These are phyloP conservation scores for Theonella swinhoei DNA, from an alignment of 37 sponge, comb jelly and placozoan species.

Conservation along the genomic window DNA sequence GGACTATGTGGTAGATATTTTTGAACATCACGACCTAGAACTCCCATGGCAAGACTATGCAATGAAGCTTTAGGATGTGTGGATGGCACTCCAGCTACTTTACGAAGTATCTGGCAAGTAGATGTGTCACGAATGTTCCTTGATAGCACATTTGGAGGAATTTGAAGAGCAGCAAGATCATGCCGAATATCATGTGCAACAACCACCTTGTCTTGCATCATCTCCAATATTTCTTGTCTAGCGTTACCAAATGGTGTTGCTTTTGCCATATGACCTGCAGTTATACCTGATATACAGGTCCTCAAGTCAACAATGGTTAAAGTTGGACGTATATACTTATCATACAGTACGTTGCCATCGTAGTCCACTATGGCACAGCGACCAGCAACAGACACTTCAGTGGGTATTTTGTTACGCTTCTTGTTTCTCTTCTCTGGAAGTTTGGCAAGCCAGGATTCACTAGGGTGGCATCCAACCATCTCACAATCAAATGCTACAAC, in stretches of 20 bases:
- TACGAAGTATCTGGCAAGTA: constrained; percentile 41
- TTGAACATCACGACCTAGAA: constrained; percentile 64
- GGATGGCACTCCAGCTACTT: constrained; percentile 20
- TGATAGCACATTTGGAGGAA: constrained; percentile 34
- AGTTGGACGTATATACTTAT: constrained; percentile 69
- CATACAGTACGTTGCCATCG: constrained; percentile 58
- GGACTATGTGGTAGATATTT: constrained; percentile 65
- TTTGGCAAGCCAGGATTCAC: too few species aligned
- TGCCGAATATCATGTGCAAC: constrained; percentile 77
- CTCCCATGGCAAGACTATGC: constrained; percentile 28
- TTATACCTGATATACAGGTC: constrained; percentile 70
- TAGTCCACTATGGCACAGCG: constrained; percentile 80
- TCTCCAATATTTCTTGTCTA: constrained; percentile 19
- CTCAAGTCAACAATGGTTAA: constrained; percentile 60
- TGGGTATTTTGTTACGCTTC: not conserved
- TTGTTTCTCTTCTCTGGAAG: not conserved
- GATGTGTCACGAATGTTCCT: constrained; percentile 62
- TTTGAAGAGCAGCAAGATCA: constrained; percentile 49
- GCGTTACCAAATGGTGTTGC: constrained; percentile 59
- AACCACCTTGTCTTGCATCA: constrained; percentile 43
- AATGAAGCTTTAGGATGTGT: constrained; percentile 66
- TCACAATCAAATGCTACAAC: constrained; percentile 80
- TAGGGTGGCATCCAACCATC: constrained; percentile 79
- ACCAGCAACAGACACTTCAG: constrained; percentile 44
- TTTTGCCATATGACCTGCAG: constrained; percentile 26